Evolutionary conservation across 2,113 vertebrate genomes (phyloP).

Genomic region (Nyctibius bracteatus): DNA sequence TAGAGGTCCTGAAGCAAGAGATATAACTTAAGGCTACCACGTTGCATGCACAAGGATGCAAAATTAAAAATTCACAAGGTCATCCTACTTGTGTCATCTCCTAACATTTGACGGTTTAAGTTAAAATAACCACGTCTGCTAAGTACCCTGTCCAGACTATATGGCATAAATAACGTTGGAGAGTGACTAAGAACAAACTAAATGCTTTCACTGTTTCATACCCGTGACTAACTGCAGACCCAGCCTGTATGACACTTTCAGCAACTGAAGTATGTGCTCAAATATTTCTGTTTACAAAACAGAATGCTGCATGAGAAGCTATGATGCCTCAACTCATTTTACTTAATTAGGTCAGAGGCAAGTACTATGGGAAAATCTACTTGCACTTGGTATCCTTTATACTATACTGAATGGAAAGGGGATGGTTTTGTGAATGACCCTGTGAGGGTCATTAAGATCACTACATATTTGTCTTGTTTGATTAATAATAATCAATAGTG

Average conservation of each 20-base stretch:
- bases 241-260: background rate
- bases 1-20: background rate
- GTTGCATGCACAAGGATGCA: background rate
- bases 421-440: background rate
- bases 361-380: background rate
- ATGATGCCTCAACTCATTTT: background rate
- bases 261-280: background rate
- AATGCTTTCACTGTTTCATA: background rate
- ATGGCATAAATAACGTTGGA: background rate
- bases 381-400: background rate
- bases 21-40: background rate
- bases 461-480: background rate
- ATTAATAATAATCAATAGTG: background rate
- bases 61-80: background rate
- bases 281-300: slow-evolving; percentile 4
- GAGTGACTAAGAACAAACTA: background rate
- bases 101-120: background rate
- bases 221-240: background rate
- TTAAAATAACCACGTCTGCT: background rate
- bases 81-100: background rate
- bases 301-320: background rate
- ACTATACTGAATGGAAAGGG: background rate
- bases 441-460: background rate
- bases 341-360: background rate
- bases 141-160: background rate